A percentile compares a stretch with the other conserved stretches of the same genome.
Conservation (phyloP, 2,888 invertebrate genomes). For the Brachynemurus nebulosus region DNA sequence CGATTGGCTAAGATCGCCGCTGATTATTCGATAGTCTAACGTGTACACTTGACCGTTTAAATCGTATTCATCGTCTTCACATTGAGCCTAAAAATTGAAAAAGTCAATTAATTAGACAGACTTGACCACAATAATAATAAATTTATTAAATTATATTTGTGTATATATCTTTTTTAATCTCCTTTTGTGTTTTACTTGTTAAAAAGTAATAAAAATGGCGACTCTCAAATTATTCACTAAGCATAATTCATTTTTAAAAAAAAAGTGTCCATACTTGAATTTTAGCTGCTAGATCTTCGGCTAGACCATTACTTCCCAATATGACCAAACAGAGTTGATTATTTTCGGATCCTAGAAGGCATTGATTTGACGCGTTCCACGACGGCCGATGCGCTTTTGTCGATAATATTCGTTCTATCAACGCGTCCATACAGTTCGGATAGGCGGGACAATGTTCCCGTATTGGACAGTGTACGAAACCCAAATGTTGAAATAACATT, state of each 20-base stretch:
- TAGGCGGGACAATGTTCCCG: slow-evolving; percentile 88
- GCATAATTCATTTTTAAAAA: too few relatives aligned
- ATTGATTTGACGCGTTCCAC: slow-evolving; percentile 49
- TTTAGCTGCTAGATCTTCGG: slow-evolving; percentile 75
- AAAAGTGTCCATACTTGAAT: slow-evolving; percentile 56
- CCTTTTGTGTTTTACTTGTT: too few relatives aligned
- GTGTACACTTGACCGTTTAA: slow-evolving; percentile 68
- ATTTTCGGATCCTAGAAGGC: slow-evolving; percentile 49
- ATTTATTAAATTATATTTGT: too few relatives aligned
- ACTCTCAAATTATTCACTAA: too few relatives aligned
- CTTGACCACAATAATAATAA: too few relatives aligned
- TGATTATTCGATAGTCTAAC: slow-evolving; percentile 73
- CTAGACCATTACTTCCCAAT: slow-evolving; percentile 73
- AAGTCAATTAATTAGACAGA: background rate
- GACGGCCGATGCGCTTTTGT: slow-evolving; percentile 53
- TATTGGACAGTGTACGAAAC: slow-evolving; percentile 91
- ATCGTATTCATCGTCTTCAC: slow-evolving; percentile 74
- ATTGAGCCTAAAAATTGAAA: slow-evolving; percentile 47
- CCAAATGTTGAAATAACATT: slow-evolving; percentile 88
- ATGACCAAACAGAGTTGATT: slow-evolving; percentile 76
- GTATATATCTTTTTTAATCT: too few relatives aligned
- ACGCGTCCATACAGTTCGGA: slow-evolving; percentile 65
- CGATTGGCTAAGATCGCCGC: slow-evolving; percentile 68
- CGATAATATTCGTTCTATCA: slow-evolving; percentile 56
- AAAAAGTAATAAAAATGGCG: too few relatives aligned